phyloP scores from a whole-genome alignment of 1,140 invertebrate genomes.

The Lanistes nyassanus region DNA sequence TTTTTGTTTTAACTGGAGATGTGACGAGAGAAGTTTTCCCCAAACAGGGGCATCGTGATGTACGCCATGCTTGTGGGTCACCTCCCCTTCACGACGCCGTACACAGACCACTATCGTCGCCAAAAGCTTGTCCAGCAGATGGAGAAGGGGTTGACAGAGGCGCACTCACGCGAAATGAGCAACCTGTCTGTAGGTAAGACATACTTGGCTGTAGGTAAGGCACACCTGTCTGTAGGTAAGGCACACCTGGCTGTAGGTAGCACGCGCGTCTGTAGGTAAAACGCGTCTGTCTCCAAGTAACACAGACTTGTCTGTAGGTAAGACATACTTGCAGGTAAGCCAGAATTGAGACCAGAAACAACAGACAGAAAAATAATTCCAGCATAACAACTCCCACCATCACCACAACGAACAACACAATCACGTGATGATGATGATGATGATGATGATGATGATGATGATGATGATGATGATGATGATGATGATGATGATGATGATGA shows the following conservation, averaged over 20 bases:
- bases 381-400: no score
- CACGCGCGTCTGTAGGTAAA: slow-evolving; percentile 55
- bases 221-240: slow-evolving; percentile 55
- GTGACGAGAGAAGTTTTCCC: no score
- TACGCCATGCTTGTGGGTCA: slow-evolving; percentile 77
- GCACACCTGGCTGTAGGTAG: slow-evolving; percentile 41
- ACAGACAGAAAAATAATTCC: no score
- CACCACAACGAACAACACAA: no score
- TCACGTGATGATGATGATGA: slow-evolving; percentile 6
- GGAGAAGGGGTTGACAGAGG: slow-evolving; percentile 70
- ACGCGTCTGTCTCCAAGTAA: no score
- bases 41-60: slow-evolving; percentile 74
- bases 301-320: no score
- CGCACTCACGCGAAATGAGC: slow-evolving; percentile 60
- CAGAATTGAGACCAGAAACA: no score
- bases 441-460: slow-evolving; percentile 6
- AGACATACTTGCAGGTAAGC: no score
- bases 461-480: slow-evolving; percentile 6
- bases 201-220: slow-evolving; percentile 42
- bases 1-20: no score
- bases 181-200: slow-evolving; percentile 54
- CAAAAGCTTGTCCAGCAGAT: slow-evolving; percentile 74
- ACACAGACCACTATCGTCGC: slow-evolving; percentile 69
- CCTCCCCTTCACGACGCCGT: slow-evolving; percentile 73
- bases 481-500: slow-evolving; percentile 11